Evolutionary conservation across 2,797 vertebrate species (phyloP).

Genomic region (Pangasius sanitwongsei): DNA sequence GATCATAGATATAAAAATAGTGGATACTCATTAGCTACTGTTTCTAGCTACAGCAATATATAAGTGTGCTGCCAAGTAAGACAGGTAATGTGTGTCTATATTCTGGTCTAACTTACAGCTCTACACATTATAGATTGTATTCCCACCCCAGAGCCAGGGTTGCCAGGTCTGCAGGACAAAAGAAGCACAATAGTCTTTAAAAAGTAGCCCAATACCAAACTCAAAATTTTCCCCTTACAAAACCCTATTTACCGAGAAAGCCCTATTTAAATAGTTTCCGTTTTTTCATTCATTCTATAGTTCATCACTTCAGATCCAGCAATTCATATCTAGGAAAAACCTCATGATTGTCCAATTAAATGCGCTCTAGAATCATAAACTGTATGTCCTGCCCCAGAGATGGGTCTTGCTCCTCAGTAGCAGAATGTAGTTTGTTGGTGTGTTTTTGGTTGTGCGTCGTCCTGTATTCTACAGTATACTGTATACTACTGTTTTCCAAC

Average conservation of each 20-base stretch:
- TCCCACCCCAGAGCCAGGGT: background rate
- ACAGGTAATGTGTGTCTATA: background rate
- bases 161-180: background rate
- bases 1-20: slow-evolving; percentile 22
- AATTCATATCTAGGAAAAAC: background rate
- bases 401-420: background rate
- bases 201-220: background rate
- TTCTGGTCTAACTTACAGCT: background rate
- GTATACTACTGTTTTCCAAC: background rate
- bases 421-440: background rate
- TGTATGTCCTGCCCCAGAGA: background rate
- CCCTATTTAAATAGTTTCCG: background rate
- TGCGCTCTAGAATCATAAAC: background rate
- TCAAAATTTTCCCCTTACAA: slow-evolving; percentile 28
- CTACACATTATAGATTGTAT: background rate
- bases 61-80: background rate
- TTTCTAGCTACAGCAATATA: background rate
- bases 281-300: background rate
- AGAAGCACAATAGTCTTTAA: background rate
- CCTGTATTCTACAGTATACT: background rate
- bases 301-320: background rate
- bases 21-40: background rate
- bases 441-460: background rate
- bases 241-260: background rate
- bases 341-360: background rate